These are phyloP conservation scores for Caenorhabditis zanzibari DNA, from an alignment of 2,888 invertebrate species.

Conservation along the genomic window DNA sequence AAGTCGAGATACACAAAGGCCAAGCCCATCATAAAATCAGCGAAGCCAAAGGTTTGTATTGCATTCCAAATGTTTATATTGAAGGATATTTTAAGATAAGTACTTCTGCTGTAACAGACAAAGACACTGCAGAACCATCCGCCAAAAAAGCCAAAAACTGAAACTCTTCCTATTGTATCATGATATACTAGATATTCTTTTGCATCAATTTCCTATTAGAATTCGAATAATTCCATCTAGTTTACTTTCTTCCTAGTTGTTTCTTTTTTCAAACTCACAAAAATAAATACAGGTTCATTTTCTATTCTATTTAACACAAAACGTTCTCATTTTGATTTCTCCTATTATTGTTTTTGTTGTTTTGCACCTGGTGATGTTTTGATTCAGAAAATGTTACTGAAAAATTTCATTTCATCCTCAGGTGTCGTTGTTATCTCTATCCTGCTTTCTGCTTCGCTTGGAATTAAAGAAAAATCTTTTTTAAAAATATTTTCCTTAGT, in stretches of 20 bases:
- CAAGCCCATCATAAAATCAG: conserved; percentile 28
- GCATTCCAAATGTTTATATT: neutral
- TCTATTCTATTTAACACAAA: conserved; percentile 35
- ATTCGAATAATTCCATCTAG: neutral
- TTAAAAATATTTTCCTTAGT: neutral
- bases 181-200: neutral
- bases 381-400: neutral
- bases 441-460: neutral
- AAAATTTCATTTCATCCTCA: neutral
- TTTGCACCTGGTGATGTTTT: conserved; percentile 16
- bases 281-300: conserved; percentile 52
- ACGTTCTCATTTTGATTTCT: conserved; percentile 31
- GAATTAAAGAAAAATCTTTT: neutral
- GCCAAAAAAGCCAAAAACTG: conserved; percentile 24
- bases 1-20: conserved; percentile 58
- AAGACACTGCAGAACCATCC: conserved; percentile 15
- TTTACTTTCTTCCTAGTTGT: neutral
- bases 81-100: neutral
- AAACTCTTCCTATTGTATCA: neutral
- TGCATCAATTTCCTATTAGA: neutral
- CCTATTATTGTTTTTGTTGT: conserved; percentile 34
- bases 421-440: conserved; percentile 29
- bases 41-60: conserved; percentile 19
- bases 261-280: neutral
- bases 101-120: neutral